Percentiles rank a stretch among this genome's conserved stretches.
Conservation (phyloP, 2,113 vertebrate species). For the Misgurnus anguillicaudatus region DNA sequence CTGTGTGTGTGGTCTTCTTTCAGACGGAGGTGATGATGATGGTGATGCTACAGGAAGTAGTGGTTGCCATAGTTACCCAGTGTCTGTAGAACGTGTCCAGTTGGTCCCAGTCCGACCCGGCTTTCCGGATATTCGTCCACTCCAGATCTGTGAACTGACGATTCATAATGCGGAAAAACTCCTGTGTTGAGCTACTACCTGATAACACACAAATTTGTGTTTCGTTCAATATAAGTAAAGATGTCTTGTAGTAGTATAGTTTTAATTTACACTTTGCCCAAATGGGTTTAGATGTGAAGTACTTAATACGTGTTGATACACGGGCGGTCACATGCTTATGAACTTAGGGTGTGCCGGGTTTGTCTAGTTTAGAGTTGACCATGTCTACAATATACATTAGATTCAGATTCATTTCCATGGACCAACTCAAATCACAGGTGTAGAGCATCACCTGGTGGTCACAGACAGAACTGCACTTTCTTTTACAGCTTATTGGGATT, state of each 20-base stretch:
- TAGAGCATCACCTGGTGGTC: constrained; percentile 64
- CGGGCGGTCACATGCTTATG: too few relatives aligned
- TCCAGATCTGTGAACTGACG: constrained; percentile 92
- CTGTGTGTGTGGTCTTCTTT: constrained; percentile 11
- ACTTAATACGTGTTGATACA: too few relatives aligned
- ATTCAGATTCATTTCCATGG: background rate
- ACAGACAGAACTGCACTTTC: background rate
- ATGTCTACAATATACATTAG: too few relatives aligned
- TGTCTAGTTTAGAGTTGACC: too few relatives aligned
- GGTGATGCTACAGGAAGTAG: constrained; percentile 54
- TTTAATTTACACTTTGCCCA: too few relatives aligned
- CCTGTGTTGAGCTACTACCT: constrained; percentile 87
- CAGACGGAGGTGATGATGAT: constrained; percentile 39
- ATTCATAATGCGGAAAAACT: constrained; percentile 96
- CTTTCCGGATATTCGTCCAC: constrained; percentile 84
- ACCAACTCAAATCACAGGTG: background rate
- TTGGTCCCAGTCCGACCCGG: constrained; percentile 82
- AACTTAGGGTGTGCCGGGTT: too few relatives aligned
- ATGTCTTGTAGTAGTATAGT: too few relatives aligned
- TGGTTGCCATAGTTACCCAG: constrained; percentile 84
- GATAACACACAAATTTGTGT: constrained; percentile 21
- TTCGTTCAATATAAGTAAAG: too few relatives aligned
- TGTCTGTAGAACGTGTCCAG: constrained; percentile 92
- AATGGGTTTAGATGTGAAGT: too few relatives aligned
- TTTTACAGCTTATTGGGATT: background rate